A percentile compares a stretch with the other conserved stretches of the same genome.
These are phyloP conservation scores for Athalia rosae DNA, from an alignment of 2,888 invertebrate genomes.

Conservation along the genomic window DNA sequence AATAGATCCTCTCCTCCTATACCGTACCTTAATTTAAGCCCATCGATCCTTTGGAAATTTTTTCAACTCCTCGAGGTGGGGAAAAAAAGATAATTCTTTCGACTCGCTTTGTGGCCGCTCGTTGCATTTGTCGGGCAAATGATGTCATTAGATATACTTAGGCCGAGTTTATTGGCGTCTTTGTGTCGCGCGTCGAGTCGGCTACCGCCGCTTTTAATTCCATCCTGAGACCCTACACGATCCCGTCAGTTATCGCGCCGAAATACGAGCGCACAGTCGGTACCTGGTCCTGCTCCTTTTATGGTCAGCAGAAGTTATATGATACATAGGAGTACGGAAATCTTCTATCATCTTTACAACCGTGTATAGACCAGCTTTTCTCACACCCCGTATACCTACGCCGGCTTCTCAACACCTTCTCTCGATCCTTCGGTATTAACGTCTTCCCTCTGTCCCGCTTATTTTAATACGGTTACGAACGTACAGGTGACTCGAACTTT, in stretches of 20 bases:
- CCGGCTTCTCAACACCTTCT: conserved; percentile 28
- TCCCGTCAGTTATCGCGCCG: conserved; percentile 58
- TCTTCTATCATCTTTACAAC: conserved; percentile 53
- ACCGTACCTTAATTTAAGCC: conserved; percentile 49
- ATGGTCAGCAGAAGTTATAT: conserved; percentile 46
- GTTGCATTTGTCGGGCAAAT: conserved; percentile 56
- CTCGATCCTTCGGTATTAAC: not conserved
- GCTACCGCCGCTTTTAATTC: conserved; percentile 59
- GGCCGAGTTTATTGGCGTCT: conserved; percentile 64
- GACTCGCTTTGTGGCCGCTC: conserved; percentile 56
- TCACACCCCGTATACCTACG: not conserved
- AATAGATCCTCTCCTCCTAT: not conserved
- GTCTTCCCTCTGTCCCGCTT: too few relatives aligned
- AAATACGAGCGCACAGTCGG: conserved; percentile 48
- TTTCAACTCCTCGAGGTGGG: conserved; percentile 61
- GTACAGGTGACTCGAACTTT: too few relatives aligned
- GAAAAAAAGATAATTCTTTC: conserved; percentile 54
- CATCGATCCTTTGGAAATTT: conserved; percentile 37
- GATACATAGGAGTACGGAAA: conserved; percentile 13
- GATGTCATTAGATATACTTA: conserved; percentile 70
- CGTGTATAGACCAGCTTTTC: conserved; percentile 32
- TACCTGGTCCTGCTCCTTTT: conserved; percentile 46
- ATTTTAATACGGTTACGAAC: not conserved
- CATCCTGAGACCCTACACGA: conserved; percentile 49
- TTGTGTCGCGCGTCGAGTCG: conserved; percentile 57